Evolutionary conservation across 2,888 invertebrate genomes (phyloP), one percentile per base, ranked within the genome.

Genomic region (Melanostoma mellinum): DNA sequence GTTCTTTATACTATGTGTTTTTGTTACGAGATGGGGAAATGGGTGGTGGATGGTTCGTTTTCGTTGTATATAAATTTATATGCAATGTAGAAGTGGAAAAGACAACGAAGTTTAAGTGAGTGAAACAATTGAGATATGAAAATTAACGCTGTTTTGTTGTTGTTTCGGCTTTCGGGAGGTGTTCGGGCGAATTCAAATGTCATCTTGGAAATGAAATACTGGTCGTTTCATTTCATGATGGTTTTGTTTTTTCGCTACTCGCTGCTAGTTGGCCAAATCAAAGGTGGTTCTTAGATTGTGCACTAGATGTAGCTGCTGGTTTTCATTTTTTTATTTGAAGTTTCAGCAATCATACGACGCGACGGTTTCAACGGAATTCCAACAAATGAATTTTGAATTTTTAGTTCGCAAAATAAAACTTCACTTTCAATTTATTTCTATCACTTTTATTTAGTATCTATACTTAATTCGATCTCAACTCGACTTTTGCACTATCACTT

Each of bases 21-120:
- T 48, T 61, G 46, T 46, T 8, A 10, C 9, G n/a, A 33, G 42
- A 2, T 63, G 61, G 61, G 36, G 61, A 63, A 63, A 48, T 73
- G 72, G 58, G 68, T 79, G 63, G 73, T 68, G 46, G 61, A 63
- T 46, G 20, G 60, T 10, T 35, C 35, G 6, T 36, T 48, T 42
- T 44, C 44, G 42, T 8, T 42, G 4, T 9, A 9, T 33, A 8
- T 38, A 4, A 30, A 38, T 2, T 20, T 20, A 20, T 20, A 40
- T 36, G 30, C 10, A 56, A 6, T 8, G 44, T 20, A 53, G 53
- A 58, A 60, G 36, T 9, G 52, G 50, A n/a, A 20, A 35, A 38
- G 33, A 32, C 10, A n/a, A 55, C 40, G 4, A 42, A 0, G 9
- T 65, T 71, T 63, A 77, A 77, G 71, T 55, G n/a, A 38, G 30